phyloP scores from a whole-genome alignment of 2,888 invertebrate species.

The Trilocha varians region DNA sequence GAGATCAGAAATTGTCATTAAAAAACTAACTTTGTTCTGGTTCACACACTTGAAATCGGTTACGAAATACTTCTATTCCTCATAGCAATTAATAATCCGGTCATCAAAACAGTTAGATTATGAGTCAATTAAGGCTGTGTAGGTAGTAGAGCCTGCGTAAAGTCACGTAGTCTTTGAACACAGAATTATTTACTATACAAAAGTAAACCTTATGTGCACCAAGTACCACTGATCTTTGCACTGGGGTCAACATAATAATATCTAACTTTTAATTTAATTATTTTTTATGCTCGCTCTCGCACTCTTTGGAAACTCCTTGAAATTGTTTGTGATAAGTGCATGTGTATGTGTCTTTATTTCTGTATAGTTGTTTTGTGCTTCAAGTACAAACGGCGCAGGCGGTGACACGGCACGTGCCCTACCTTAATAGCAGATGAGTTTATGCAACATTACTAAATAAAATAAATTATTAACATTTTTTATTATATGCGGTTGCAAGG shows the following conservation, averaged over 20 bases:
- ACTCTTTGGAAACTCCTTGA: no score
- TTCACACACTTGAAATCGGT: no score
- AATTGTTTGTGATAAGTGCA: no score
- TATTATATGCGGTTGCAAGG: no score
- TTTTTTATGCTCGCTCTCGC: no score
- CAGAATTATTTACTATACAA: no score
- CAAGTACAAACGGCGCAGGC: constrained; percentile 9
- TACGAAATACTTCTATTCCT: not conserved
- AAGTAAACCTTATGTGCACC: no score
- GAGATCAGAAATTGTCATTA: not conserved
- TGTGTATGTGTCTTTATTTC: no score
- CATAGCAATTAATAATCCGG: constrained; percentile 35
- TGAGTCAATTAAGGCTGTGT: constrained; percentile 35
- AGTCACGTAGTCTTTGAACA: constrained; percentile 70
- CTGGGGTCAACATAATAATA: no score
- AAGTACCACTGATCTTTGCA: no score
- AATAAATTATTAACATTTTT: not conserved
- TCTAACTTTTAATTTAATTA: no score
- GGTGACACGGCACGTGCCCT: constrained; percentile 41
- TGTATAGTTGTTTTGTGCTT: no score
- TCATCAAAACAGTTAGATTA: constrained; percentile 35
- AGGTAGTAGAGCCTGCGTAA: constrained; percentile 29
- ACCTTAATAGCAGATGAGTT: constrained; percentile 23
- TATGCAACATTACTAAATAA: constrained; percentile 26
- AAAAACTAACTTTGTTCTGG: not conserved